These are phyloP conservation scores for Cyclargus thomasi DNA, from an alignment of 1,140 invertebrate genomes.

Conservation along the genomic window DNA sequence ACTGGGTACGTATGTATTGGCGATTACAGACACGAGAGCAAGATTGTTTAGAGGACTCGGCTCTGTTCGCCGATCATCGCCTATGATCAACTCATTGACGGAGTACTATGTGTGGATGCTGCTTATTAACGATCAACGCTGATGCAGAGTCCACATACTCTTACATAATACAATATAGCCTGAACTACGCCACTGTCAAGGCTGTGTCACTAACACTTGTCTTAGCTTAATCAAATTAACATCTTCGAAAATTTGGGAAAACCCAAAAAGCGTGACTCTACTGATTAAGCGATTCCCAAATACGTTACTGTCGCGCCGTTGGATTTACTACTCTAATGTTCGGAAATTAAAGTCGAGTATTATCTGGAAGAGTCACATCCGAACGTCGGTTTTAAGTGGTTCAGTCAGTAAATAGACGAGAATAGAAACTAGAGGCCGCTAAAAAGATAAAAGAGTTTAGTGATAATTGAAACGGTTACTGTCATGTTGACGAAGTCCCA, in stretches of 20 bases:
- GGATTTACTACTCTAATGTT: neutral
- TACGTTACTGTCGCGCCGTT: neutral
- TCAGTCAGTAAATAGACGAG: conserved; percentile 29
- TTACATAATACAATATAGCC: too few species aligned
- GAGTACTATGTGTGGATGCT: too few species aligned
- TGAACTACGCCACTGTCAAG: conserved; percentile 10
- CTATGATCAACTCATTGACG: too few species aligned
- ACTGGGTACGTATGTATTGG: too few species aligned
- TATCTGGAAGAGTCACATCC: neutral
- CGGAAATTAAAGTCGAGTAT: neutral
- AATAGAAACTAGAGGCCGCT: conserved; percentile 44
- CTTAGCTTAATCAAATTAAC: conserved; percentile 22
- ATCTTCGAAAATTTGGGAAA: conserved; percentile 18
- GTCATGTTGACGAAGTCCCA: conserved; percentile 14
- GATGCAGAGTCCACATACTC: too few species aligned
- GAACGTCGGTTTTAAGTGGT: neutral
- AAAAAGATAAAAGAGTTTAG: conserved; percentile 58
- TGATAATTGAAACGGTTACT: conserved; percentile 48
- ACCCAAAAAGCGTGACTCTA: conserved; percentile 17
- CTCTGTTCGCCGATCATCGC: too few species aligned
- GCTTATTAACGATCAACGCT: too few species aligned
- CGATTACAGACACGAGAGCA: too few species aligned
- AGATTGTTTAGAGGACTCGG: too few species aligned
- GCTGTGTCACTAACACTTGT: conserved; percentile 20
- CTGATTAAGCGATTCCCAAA: neutral